phyloP scores from a whole-genome alignment of 30 jellyfish, hydroid and myxozoan genomes.

The Pelagia noctiluca region DNA sequence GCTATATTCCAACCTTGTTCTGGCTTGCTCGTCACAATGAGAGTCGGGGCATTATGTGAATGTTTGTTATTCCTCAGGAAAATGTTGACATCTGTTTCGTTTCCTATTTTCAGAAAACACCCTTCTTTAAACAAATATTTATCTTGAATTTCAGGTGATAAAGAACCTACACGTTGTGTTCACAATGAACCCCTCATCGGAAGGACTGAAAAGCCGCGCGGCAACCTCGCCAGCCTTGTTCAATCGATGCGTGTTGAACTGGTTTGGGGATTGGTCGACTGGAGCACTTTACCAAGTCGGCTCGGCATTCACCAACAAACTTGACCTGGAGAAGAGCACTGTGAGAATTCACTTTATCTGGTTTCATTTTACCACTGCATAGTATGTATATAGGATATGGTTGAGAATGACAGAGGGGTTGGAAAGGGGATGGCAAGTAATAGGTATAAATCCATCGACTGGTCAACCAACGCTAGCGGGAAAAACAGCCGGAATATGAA shows the following conservation, averaged over 20 bases:
- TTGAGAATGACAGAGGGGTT: too few species aligned
- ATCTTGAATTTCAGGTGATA: conserved; percentile 75
- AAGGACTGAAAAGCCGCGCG: conserved; percentile 95
- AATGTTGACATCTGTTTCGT: too few species aligned
- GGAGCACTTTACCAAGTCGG: conserved; percentile 99
- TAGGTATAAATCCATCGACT: too few species aligned
- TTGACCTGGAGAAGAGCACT: conserved; percentile 93
- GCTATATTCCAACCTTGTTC: too few species aligned
- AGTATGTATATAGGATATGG: not conserved
- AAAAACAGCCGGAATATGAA: too few species aligned
- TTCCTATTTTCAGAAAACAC: too few species aligned
- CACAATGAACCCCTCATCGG: conserved; percentile 98
- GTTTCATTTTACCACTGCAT: not conserved
- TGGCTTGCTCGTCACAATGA: too few species aligned
- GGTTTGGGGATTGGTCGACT: conserved; percentile 99
- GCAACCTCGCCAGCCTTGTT: conserved; percentile 98
- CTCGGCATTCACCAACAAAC: conserved; percentile 94
- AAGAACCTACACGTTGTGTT: conserved; percentile 95
- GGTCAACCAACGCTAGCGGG: too few species aligned
- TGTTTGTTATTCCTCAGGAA: too few species aligned
- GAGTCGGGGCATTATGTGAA: too few species aligned
- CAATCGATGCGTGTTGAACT: conserved; percentile 97
- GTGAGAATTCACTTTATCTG: conserved; percentile 52
- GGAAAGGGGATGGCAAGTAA: too few species aligned
- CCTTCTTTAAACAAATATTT: too few species aligned